phyloP scores from a whole-genome alignment of 2,113 vertebrate species.

The Fulica atra region DNA sequence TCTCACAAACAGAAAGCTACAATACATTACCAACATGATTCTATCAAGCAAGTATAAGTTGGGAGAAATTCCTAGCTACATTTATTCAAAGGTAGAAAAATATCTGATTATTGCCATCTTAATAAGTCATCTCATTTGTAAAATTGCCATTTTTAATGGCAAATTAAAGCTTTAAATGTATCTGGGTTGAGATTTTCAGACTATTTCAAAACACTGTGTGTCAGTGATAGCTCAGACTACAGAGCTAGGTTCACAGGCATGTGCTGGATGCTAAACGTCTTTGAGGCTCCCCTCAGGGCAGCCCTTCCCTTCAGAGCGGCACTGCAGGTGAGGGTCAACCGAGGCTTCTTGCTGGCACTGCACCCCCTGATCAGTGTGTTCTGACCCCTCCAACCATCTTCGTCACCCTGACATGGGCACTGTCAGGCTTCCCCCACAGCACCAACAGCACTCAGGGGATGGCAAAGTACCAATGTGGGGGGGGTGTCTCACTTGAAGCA shows the following conservation, averaged over 20 bases:
- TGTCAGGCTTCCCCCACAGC: neutral
- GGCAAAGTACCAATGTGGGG: too few species aligned
- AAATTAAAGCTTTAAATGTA: neutral
- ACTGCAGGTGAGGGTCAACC: neutral
- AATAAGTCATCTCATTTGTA: neutral
- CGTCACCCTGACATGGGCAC: accelerated
- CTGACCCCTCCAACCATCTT: neutral
- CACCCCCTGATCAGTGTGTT: accelerated
- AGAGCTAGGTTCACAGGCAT: neutral
- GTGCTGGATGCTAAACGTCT: neutral
- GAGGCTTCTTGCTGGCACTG: accelerated
- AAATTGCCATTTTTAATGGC: neutral
- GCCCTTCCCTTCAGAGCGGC: accelerated
- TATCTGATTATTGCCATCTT: neutral
- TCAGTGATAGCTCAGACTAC: neutral
- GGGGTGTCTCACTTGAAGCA: neutral
- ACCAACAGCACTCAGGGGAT: neutral
- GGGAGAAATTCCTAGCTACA: neutral
- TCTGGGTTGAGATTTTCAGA: neutral
- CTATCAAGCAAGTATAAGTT: neutral
- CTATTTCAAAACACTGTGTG: neutral
- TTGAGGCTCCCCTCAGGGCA: neutral
- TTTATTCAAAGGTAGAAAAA: neutral
- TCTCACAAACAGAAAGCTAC: neutral
- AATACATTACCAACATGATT: neutral